Percentiles rank a stretch among this genome's conserved stretches.
These are phyloP conservation scores for Porites australiensis DNA, from an alignment of 64 coral and sea anemone species.

Conservation along the genomic window DNA sequence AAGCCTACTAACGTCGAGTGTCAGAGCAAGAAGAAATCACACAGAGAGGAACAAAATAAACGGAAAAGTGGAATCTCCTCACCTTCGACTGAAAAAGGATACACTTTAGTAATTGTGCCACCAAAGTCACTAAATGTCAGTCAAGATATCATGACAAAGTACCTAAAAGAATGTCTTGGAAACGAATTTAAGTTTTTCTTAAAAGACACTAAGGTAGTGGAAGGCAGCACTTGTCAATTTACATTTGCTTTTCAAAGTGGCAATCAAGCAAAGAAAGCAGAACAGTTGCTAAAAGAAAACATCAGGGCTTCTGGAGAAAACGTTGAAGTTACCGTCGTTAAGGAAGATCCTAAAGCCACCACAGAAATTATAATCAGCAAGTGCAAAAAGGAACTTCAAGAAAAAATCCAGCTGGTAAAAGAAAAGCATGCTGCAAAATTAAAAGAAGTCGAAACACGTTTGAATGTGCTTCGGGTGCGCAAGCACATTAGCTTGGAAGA, in stretches of 20 bases:
- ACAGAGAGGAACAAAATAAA: not conserved
- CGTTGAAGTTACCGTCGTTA: slow-evolving; percentile 35
- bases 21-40: not conserved
- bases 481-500: slow-evolving; percentile 41
- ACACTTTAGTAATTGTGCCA: slow-evolving; percentile 9
- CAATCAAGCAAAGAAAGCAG: slow-evolving; percentile 57
- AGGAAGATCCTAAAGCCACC: not conserved
- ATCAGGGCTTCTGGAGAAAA: slow-evolving; percentile 2
- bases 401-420: not conserved
- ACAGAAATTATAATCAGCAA: slow-evolving; percentile 2
- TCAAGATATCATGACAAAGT: not conserved
- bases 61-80: not conserved
- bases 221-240: not conserved
- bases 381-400: slow-evolving; percentile 42
- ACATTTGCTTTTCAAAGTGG: slow-evolving; percentile 27
- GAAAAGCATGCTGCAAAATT: slow-evolving; percentile 39
- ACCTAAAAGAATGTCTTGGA: not conserved
- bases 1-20: too few species aligned
- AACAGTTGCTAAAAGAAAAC: slow-evolving; percentile 23
- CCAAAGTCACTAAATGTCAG: not conserved
- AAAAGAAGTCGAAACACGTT: not conserved
- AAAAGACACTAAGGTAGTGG: not conserved
- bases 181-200: not conserved
- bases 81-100: not conserved
- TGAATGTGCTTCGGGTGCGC: not conserved